These are phyloP conservation scores for Ectemnius cavifrons DNA, from an alignment of 2,888 invertebrate species.

Conservation along the genomic window DNA sequence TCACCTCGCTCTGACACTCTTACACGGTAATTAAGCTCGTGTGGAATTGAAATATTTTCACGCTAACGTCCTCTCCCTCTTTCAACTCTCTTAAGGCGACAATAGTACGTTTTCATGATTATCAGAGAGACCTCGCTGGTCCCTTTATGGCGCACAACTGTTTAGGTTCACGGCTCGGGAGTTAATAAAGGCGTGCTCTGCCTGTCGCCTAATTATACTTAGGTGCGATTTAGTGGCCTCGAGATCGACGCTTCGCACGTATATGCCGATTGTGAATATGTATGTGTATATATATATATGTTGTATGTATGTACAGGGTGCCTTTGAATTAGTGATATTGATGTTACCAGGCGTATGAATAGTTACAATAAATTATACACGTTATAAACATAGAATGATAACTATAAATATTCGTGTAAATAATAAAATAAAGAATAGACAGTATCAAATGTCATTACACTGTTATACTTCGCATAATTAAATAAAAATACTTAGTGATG, in stretches of 20 bases:
- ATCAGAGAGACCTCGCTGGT: not conserved
- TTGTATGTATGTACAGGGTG: too few relatives aligned
- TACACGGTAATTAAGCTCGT: slow-evolving; percentile 33
- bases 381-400: too few relatives aligned
- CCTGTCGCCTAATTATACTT: slow-evolving; percentile 18
- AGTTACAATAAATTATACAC: too few relatives aligned
- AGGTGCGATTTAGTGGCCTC: slow-evolving; percentile 3
- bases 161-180: slow-evolving; percentile 6
- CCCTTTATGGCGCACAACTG: not conserved
- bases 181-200: slow-evolving; percentile 15
- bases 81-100: not conserved
- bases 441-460: too few relatives aligned
- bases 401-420: too few relatives aligned
- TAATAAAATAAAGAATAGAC: too few relatives aligned
- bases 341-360: not conserved
- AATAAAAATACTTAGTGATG: too few relatives aligned
- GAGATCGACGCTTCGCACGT: not conserved
- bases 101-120: not conserved
- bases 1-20: slow-evolving; percentile 43
- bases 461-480: too few relatives aligned
- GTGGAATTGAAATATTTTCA: slow-evolving; percentile 8
- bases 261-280: not conserved
- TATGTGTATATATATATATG: too few relatives aligned
- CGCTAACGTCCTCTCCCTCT: too few relatives aligned
- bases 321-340: too few relatives aligned